phyloP scores from a whole-genome alignment of 1,140 invertebrate species.

The Listronotus oregonensis region DNA sequence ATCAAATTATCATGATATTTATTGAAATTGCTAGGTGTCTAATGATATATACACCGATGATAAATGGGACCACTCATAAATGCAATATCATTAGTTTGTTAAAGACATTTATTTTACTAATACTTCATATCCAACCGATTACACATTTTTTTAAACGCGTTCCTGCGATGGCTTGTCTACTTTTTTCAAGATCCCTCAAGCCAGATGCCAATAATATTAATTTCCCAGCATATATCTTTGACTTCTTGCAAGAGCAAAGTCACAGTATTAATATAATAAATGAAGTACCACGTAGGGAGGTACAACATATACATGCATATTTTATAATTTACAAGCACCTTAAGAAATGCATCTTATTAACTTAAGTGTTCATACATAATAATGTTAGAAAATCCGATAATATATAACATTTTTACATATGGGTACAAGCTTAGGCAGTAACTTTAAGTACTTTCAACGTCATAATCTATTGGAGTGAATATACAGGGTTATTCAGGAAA shows the following conservation, averaged over 20 bases:
- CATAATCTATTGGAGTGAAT: no score
- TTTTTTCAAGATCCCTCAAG: slow-evolving; percentile 16
- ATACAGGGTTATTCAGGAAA: no score
- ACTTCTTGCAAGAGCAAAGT: slow-evolving; percentile 12
- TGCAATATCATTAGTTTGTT: slow-evolving; percentile 18
- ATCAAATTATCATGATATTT: slow-evolving; percentile 23
- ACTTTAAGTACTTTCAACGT: no score
- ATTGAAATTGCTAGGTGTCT: slow-evolving; percentile 30
- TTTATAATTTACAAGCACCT: slow-evolving; percentile 14
- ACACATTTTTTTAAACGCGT: slow-evolving; percentile 11
- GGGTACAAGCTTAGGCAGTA: no score
- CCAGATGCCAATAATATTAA: slow-evolving; percentile 28
- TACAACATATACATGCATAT: slow-evolving; percentile 23
- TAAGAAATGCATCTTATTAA: slow-evolving; percentile 23
- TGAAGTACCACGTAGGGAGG: slow-evolving; percentile 23
- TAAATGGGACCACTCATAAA: slow-evolving; percentile 18
- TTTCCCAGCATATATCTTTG: slow-evolving; percentile 19
- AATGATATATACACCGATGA: slow-evolving; percentile 13
- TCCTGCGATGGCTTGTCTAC: not conserved
- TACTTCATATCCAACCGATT: slow-evolving; percentile 1
- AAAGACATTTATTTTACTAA: slow-evolving; percentile 28
- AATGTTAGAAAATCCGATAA: no score
- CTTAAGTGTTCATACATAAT: slow-evolving; percentile 11
- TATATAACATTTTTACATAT: no score
- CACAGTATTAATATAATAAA: slow-evolving; percentile 27